Conservation (phyloP, 2,113 vertebrate genomes). For the Anseranas semipalmata region DNA sequence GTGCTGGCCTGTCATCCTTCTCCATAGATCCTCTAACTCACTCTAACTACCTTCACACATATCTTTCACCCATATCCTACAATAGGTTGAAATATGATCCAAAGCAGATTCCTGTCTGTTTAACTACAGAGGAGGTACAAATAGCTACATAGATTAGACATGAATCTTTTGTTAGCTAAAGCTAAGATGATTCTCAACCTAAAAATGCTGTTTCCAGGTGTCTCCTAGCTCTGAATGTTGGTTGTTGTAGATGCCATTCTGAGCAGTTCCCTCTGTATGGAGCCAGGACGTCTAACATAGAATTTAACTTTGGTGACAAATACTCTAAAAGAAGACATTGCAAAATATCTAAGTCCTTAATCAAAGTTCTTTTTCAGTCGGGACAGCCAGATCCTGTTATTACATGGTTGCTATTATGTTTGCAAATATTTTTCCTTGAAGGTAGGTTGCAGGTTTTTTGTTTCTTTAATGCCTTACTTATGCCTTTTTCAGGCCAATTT, state of each 20-base stretch:
- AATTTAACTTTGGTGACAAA: neutral
- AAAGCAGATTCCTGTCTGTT: neutral
- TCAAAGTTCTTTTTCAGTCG: neutral
- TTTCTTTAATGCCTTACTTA: neutral
- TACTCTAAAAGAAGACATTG: neutral
- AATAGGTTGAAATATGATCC: neutral
- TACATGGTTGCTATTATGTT: neutral
- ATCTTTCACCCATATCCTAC: neutral
- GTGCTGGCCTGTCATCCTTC: neutral
- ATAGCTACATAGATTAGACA: neutral
- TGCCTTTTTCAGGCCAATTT: accelerated
- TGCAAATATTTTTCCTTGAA: neutral
- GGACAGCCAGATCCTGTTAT: neutral
- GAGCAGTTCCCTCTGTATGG: neutral
- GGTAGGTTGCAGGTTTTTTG: neutral
- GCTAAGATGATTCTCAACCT: neutral
- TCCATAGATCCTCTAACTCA: neutral
- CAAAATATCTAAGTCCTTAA: neutral
- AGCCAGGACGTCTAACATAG: neutral
- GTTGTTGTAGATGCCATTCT: neutral
- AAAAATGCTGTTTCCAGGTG: neutral
- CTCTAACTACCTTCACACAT: neutral
- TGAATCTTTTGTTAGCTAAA: neutral
- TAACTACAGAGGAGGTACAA: neutral
- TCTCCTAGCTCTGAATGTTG: neutral